Conservation (phyloP, 2,797 vertebrate genomes). For the Rhodeus uyekii region DNA sequence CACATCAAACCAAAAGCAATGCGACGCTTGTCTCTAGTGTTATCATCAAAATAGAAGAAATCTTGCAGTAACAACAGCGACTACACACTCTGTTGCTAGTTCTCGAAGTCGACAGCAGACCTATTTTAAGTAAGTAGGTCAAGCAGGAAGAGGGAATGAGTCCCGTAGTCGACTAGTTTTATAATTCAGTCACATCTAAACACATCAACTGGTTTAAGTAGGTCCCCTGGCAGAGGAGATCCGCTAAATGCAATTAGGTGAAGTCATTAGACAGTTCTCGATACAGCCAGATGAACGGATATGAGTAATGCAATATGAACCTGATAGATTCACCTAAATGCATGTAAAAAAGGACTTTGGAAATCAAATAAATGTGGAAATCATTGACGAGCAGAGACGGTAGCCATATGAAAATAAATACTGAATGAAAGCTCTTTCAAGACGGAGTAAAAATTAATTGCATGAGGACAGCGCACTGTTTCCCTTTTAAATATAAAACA, state of each 20-base stretch:
- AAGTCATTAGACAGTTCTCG: slow-evolving; percentile 48
- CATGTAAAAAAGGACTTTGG: slow-evolving; percentile 6
- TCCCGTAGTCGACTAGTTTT: slow-evolving; percentile 57
- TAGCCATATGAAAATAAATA: background rate
- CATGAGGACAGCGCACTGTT: background rate
- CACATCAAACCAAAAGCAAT: background rate
- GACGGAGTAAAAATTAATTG: background rate
- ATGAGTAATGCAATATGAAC: slow-evolving; percentile 15
- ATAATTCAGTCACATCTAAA: slow-evolving; percentile 60
- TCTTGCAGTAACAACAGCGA: slow-evolving; percentile 25
- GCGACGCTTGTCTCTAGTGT: background rate
- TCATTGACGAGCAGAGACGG: background rate
- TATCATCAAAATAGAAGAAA: slow-evolving; percentile 27
- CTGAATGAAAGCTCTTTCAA: background rate
- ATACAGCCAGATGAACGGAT: slow-evolving; percentile 20
- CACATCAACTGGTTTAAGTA: slow-evolving; percentile 56
- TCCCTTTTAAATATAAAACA: background rate
- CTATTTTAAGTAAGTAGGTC: slow-evolving; percentile 69
- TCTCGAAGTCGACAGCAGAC: slow-evolving; percentile 56
- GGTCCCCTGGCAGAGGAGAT: slow-evolving; percentile 50
- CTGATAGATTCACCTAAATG: slow-evolving; percentile 14
- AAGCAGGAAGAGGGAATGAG: slow-evolving; percentile 57
- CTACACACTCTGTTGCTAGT: slow-evolving; percentile 55
- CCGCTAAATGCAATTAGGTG: slow-evolving; percentile 53
- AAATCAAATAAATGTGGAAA: slow-evolving; percentile 1